Evolutionary conservation across 92 coral and sea anemone species (phyloP), one percentile per base, ranked within the genome.

Genomic region (Siderastrea radians): DNA sequence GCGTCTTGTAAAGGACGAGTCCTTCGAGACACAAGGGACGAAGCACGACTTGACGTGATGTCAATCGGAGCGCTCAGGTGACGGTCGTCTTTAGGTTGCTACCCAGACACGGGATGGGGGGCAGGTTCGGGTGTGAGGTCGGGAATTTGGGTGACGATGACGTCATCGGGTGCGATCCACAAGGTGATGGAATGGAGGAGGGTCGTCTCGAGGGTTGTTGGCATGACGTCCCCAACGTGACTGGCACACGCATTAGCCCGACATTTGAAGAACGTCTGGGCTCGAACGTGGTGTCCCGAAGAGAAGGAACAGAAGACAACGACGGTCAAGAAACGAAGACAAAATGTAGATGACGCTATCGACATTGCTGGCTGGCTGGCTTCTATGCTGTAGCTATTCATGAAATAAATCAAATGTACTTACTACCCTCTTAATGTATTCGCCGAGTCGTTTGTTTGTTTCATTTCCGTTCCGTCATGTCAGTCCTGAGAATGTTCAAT

Each of bases 131-230:
- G 38, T 26, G 38, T 26, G 38, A 26, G 67, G 3, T 76, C 38
- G 7, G 80, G 65, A 19, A 76, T 26, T 51, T 45, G 44, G 1
- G 50, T 1, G 67, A 43, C 67, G 52, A 76, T 38, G 17, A 44
- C 80, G 26, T 76, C 67, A 3, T 76, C 80, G 57, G 80, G 80
- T 11, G 80, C 80, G 3, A 76, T 76, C 80, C 80, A 76, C 67
- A 76, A 26, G 38, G 80, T 76, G 8, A n/a, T 14, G 26, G 52
- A 55, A n/a, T 19, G 4, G 38, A 43, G 3, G 10, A 26, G n/a
- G 8, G 38, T 26, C 38, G 38, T 26, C 38, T 58, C 80, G 15
- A 57, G 8, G 0, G 1, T 3, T 1, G 26, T 17, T 3, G 38
- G 38, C 38, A 26, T 26, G 38, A 59, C 16, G 47, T 76, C 52